Base-by-base conservation (phyloP, 2,797 vertebrate species). In the Dendrocincla fuliginosa region DNA sequence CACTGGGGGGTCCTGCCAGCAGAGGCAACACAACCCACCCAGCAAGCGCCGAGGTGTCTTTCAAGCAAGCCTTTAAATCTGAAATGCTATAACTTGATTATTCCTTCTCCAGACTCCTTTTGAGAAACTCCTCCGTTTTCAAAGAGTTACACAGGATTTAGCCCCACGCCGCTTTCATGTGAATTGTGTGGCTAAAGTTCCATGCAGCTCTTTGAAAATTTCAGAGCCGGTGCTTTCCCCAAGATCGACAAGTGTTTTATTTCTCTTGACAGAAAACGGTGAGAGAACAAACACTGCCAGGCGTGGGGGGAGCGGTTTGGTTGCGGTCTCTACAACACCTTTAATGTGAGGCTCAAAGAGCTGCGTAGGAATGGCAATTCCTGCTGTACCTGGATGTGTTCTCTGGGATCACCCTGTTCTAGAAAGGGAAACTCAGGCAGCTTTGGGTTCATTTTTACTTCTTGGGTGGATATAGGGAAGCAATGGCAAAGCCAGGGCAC, bases 91-190 rank as follows among this genome's bases (percentile, higher is more conserved):
- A 90, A 93, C 75, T 76, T 78, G 96, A 95, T 95, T 95, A 94
- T 96, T 96, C 59, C 70, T 78, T 37, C 93, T 85, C 84, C 14
- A 22, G 90, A 15, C 73, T 90, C 73, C 92, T 78, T 95, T 85
- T 84, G 95, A 95, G 59, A 64, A 96, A 94, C 88, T 46, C 70
- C 85, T 93, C 90, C 79, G 12, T 87, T 96, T 93, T 95, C 96
- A 94, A 94, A 97, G 95, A 64, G 93, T 80, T 93, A 93, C 95
- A 74, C 65, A 28, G 95, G 94, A 93, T 95, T 95, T 90, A 83
- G 88, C 75, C 87, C 95, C 61, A 30, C 2, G 32, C 84, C 5
- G 49, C 83, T 95, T 95, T 74, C 41, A 71, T 61, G 71, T 77
- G 92, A 37, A 65, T 71, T 64, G 84, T 53, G 60, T 37, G 90